Evolutionary conservation across 2,888 invertebrate species (phyloP).

Genomic region (Anarsia innoxiella): DNA sequence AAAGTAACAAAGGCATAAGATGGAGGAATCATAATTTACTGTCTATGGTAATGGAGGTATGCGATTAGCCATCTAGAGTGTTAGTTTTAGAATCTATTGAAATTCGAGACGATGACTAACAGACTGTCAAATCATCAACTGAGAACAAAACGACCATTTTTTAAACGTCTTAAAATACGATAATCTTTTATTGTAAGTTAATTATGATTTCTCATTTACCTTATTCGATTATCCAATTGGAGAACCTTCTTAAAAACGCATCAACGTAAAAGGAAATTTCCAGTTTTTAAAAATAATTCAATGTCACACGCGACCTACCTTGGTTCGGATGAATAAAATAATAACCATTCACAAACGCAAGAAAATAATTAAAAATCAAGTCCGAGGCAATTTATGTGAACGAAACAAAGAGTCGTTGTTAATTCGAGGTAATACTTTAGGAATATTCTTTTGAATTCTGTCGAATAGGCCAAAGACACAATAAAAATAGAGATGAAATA

Average conservation of each 20-base stretch:
- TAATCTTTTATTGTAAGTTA: too few species aligned
- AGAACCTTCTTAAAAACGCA: too few species aligned
- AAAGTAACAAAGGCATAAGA: slow-evolving; percentile 23
- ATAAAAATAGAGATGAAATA: slow-evolving; percentile 50
- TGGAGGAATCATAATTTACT: slow-evolving; percentile 27
- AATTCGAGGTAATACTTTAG: slow-evolving; percentile 14
- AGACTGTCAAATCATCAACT: neutral
- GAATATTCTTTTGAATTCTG: slow-evolving; percentile 4
- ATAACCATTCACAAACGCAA: slow-evolving; percentile 7
- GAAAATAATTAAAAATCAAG: slow-evolving; percentile 8
- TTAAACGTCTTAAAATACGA: too few species aligned
- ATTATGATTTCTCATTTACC: neutral
- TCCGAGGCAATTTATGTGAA: slow-evolving; percentile 16
- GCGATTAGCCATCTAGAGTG: slow-evolving; percentile 19
- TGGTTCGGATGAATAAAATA: slow-evolving; percentile 8
- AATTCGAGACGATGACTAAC: slow-evolving; percentile 1
- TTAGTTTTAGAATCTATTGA: slow-evolving; percentile 23
- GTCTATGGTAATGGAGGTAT: slow-evolving; percentile 20
- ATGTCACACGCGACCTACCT: slow-evolving; percentile 7
- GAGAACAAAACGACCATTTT: too few species aligned
- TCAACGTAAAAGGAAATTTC: slow-evolving; percentile 4
- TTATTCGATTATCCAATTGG: slow-evolving; percentile 4
- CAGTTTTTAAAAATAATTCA: slow-evolving; percentile 7
- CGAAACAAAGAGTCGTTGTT: slow-evolving; percentile 29
- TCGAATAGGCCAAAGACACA: slow-evolving; percentile 12